Evolutionary conservation across 2,797 vertebrate genomes (phyloP).

Genomic region (Silurus aristotelis): DNA sequence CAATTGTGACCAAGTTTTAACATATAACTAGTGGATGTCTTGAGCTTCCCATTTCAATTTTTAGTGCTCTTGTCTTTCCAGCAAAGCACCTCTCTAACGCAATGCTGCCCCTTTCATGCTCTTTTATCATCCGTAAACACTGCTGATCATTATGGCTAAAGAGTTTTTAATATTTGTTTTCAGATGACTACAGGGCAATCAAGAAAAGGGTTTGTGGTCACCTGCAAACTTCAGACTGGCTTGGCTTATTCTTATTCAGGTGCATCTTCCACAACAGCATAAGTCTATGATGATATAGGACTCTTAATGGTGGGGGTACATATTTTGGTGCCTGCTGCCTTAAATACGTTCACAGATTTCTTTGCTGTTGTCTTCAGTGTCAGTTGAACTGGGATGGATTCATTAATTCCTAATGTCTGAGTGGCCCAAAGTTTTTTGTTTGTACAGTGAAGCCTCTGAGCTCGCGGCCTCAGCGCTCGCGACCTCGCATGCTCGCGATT

Average conservation of each 20-base stretch:
- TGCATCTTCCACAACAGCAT: no score
- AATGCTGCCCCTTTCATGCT: not conserved
- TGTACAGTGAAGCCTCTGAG: no score
- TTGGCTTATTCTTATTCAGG: not conserved
- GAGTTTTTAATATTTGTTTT: not conserved
- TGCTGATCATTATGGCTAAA: not conserved
- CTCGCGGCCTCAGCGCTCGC: no score
- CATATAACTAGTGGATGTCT: not conserved
- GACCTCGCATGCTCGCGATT: no score
- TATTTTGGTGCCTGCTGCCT: not conserved
- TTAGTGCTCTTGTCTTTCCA: not conserved
- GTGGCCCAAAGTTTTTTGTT: not conserved
- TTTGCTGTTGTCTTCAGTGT: not conserved
- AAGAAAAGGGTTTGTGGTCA: not conserved
- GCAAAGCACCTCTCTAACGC: not conserved
- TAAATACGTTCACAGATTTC: not conserved
- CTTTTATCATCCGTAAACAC: not conserved
- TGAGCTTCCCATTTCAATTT: no score
- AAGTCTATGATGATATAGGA: no score
- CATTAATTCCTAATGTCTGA: not conserved
- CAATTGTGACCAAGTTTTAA: not conserved
- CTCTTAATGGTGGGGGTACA: no score
- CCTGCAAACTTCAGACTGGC: not conserved
- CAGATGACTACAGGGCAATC: not conserved
- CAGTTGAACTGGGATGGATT: not conserved